Evolutionary conservation across 2,113 vertebrate species (phyloP), one percentile per base, ranked within the genome.

Genomic region (Gasterosteus aculeatus): DNA sequence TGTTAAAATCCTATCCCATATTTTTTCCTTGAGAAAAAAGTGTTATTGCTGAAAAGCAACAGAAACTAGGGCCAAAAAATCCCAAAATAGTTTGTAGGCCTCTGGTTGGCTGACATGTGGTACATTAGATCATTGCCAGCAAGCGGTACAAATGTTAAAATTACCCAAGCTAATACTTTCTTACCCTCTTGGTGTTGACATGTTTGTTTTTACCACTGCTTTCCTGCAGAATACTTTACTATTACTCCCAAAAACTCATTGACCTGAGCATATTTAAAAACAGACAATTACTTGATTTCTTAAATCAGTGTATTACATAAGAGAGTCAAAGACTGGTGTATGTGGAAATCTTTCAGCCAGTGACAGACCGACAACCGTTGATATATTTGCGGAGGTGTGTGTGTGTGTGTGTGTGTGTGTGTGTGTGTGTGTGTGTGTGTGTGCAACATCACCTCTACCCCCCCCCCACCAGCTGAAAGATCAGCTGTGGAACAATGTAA

Each of bases 281-380:
- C 1, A 58, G 38, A 47, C 22, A 26, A 59, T 33, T 60, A 57
- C 41, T 66, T 18, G 7, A 35, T 44, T 16, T 65, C 15, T 53
- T 39, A 14, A 31, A 7, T 75, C 15, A 67, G 14, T 68, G 33
- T 26, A 49, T 51, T 69, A 64, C n/a, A 46, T 53, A 66, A 51
- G 0, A 16, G 19, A 16, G 19, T 46, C 44, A 46, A 15, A 46
- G 44, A 46, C 44, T 14, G 16, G 44, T 14, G 44, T 16, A 46
- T 38, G 35, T 6, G 6, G 4, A 26, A 54, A 2, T 26, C 26
- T 31, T 16, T 3, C 12, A 11, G 22, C 51, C 19, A 53, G 10
- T 10, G n/a, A 10, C 51, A 53, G 51, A 8, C n/a, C 19, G n/a
- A 53, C 51, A 53, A 26, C n/a, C 4, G n/a, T 10, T 4, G 10